Evolutionary conservation across 1,140 invertebrate genomes (phyloP).

Genomic region (Nomia melanderi): DNA sequence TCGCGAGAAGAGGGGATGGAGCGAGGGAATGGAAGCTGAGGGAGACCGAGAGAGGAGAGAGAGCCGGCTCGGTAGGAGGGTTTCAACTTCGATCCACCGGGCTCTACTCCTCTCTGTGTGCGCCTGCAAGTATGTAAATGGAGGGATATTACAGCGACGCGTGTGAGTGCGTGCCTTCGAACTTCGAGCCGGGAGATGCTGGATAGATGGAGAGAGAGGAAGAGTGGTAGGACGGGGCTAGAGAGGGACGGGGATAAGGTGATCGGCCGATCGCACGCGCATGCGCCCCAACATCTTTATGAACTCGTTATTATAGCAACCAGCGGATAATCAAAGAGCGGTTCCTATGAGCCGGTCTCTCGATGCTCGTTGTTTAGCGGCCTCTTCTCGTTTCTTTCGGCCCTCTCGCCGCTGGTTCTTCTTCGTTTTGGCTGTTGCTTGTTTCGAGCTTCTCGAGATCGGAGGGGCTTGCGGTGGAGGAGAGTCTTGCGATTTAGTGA

Average conservation of each 20-base stretch:
- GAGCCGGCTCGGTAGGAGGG: conserved; percentile 35
- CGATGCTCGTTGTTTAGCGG: conserved; percentile 49
- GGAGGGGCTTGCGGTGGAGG: too few relatives aligned
- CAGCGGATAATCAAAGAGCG: conserved; percentile 79
- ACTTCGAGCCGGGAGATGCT: conserved; percentile 25
- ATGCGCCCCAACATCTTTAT: conserved; percentile 76
- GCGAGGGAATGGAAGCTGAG: conserved; percentile 2
- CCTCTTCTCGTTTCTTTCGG: conserved; percentile 56
- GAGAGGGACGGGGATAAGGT: not conserved
- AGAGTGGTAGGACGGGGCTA: not conserved
- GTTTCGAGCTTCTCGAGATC: too few relatives aligned
- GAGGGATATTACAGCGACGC: conserved; percentile 72
- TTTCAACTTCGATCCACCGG: conserved; percentile 60
- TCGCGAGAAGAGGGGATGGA: not conserved
- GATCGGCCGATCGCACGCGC: conserved; percentile 54
- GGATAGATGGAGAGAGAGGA: not conserved
- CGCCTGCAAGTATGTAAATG: conserved; percentile 75
- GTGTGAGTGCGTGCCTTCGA: conserved; percentile 49
- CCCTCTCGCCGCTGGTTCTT: conserved; percentile 37
- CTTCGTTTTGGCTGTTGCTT: not conserved
- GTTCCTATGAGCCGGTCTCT: conserved; percentile 57
- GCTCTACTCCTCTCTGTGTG: conserved; percentile 40
- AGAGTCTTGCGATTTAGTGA: too few relatives aligned
- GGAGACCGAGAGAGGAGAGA: too few relatives aligned
- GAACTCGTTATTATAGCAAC: conserved; percentile 78